These are phyloP conservation scores for Syrmaticus mikado DNA, from an alignment of 2,113 vertebrate genomes.

Conservation along the genomic window DNA sequence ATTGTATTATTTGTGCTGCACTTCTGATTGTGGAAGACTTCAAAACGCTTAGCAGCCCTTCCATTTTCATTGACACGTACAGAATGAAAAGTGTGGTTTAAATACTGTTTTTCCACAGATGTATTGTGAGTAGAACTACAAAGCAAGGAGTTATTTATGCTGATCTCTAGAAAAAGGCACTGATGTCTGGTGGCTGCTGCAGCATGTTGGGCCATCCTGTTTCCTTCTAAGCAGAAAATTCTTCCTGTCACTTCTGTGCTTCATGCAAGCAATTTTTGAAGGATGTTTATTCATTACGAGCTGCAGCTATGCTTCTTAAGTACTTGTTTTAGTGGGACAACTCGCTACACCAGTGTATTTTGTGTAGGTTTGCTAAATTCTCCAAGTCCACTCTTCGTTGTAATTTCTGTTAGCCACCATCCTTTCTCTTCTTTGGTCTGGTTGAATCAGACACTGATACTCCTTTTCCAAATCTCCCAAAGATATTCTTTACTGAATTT, in stretches of 20 bases:
- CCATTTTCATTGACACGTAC: not conserved
- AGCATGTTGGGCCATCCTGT: not conserved
- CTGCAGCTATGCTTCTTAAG: not conserved
- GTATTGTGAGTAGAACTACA: not conserved
- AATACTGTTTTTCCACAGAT: not conserved
- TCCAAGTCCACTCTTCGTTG: not conserved
- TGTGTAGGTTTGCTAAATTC: not conserved
- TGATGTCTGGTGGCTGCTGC: not conserved
- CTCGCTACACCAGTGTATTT: not conserved
- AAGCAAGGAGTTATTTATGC: not conserved
- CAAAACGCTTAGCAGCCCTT: not conserved
- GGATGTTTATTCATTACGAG: not conserved
- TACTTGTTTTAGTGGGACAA: not conserved
- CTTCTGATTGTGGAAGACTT: not conserved
- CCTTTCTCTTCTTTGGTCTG: not conserved
- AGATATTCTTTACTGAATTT: not conserved
- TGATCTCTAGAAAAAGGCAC: not conserved
- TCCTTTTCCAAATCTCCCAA: not conserved
- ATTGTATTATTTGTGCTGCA: constrained; percentile 15
- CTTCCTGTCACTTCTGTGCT: not conserved
- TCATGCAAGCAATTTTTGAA: constrained; percentile 24
- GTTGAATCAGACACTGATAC: not conserved
- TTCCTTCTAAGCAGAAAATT: constrained; percentile 51
- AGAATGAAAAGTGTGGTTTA: constrained; percentile 26
- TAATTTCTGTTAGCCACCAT: not conserved